Percentiles rank a stretch among this genome's conserved stretches.
Conservation (phyloP, 2,888 invertebrate species). For the Spilosoma lubricipeda region DNA sequence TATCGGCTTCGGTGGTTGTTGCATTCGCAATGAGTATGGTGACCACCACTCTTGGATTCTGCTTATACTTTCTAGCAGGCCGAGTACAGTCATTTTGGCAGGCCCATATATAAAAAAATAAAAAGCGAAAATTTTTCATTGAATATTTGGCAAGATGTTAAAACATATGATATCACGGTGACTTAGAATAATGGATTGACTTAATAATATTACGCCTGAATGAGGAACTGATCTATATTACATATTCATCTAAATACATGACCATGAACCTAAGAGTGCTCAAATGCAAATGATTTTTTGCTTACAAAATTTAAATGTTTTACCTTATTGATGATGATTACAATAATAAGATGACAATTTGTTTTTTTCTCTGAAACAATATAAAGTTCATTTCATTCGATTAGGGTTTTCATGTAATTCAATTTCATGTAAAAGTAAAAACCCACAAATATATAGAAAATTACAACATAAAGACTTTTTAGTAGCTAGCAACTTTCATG, state of each 20-base stretch:
- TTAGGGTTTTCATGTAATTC: background rate
- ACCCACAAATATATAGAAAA: background rate
- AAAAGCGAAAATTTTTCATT: background rate
- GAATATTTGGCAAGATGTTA: background rate
- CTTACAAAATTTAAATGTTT: background rate
- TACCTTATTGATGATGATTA: background rate
- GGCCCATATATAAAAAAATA: no score
- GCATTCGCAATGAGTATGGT: no score
- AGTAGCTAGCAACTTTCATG: slow-evolving; percentile 4
- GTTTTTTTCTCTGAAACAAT: background rate
- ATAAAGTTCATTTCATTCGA: background rate
- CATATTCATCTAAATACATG: background rate
- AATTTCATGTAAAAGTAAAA: no score
- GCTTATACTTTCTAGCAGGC: no score
- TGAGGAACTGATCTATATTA: background rate
- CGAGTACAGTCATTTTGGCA: no score
- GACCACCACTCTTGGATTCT: no score
- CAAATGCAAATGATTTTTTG: no score
- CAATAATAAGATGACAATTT: background rate
- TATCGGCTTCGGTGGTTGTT: no score
- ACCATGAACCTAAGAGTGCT: background rate
- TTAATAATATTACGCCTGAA: background rate
- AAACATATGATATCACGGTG: background rate
- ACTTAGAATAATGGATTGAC: background rate
- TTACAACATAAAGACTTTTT: background rate